Evolutionary conservation across 2,888 invertebrate species (phyloP).

Genomic region (Elegia similella): DNA sequence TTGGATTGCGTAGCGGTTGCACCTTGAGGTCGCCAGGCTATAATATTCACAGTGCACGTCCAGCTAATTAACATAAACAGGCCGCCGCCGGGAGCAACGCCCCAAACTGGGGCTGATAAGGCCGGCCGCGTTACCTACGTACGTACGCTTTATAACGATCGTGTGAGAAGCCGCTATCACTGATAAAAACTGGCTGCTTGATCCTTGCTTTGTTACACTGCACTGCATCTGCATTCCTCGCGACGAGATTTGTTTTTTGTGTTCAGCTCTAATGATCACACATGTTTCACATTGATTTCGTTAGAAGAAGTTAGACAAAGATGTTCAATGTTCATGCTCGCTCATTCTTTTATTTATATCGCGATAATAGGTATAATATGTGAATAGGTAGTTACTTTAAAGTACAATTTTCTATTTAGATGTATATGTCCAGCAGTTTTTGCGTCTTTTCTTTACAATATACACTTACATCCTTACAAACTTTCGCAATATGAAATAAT

Average conservation of each 20-base stretch:
- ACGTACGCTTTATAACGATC: neutral
- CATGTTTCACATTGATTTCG: neutral
- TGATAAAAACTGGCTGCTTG: constrained; percentile 3
- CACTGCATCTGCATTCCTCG: neutral
- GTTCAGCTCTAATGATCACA: neutral
- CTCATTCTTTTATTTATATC: no score
- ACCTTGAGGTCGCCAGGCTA: neutral
- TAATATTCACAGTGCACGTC: neutral
- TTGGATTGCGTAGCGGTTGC: neutral
- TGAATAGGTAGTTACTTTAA: no score
- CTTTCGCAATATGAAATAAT: no score
- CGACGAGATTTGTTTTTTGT: neutral
- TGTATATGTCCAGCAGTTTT: no score
- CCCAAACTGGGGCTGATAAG: constrained; percentile 11
- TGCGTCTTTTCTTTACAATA: no score
- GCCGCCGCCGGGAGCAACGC: constrained; percentile 20
- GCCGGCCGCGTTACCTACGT: neutral
- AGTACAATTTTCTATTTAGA: no score
- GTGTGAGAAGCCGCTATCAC: neutral
- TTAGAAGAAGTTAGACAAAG: no score
- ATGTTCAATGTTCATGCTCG: no score
- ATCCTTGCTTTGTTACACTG: neutral
- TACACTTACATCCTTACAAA: no score
- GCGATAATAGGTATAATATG: no score
- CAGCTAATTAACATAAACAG: constrained; percentile 2